Evolutionary conservation across 1,140 invertebrate genomes (phyloP).

Genomic region (Apis dorsata): DNA sequence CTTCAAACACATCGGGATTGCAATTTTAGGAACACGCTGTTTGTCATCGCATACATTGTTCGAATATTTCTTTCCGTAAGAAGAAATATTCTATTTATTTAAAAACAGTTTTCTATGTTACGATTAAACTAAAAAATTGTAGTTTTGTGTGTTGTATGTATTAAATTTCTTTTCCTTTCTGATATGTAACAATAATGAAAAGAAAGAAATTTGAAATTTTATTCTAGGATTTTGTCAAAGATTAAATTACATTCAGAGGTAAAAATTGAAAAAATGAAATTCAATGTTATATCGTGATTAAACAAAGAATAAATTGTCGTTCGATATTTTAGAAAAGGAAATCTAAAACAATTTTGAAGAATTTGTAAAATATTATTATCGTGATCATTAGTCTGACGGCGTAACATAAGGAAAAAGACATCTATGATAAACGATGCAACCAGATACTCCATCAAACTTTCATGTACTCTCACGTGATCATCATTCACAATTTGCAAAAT

Average conservation of each 20-base stretch:
- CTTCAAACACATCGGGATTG: slow-evolving; percentile 1
- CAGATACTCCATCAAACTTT: background rate
- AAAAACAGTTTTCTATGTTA: no score
- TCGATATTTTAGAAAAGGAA: background rate
- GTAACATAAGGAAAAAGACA: background rate
- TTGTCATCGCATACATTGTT: background rate
- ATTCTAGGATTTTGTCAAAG: no score
- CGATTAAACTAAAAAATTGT: no score
- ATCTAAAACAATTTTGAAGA: background rate
- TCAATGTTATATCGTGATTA: background rate
- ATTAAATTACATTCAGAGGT: no score
- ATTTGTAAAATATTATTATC: background rate
- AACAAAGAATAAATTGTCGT: background rate
- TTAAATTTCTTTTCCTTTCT: no score
- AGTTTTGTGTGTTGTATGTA: no score
- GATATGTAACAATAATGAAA: no score
- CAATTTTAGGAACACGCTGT: slow-evolving; percentile 14
- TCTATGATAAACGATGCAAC: background rate
- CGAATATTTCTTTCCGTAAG: background rate
- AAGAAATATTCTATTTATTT: background rate
- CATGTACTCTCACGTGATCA: background rate
- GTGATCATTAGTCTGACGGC: background rate
- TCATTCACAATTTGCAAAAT: background rate
- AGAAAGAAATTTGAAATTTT: no score
- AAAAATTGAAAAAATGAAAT: background rate